A percentile compares a stretch with the other conserved stretches of the same genome.
Conservation (phyloP, 2,888 invertebrate genomes). For the Carabus problematicus region DNA sequence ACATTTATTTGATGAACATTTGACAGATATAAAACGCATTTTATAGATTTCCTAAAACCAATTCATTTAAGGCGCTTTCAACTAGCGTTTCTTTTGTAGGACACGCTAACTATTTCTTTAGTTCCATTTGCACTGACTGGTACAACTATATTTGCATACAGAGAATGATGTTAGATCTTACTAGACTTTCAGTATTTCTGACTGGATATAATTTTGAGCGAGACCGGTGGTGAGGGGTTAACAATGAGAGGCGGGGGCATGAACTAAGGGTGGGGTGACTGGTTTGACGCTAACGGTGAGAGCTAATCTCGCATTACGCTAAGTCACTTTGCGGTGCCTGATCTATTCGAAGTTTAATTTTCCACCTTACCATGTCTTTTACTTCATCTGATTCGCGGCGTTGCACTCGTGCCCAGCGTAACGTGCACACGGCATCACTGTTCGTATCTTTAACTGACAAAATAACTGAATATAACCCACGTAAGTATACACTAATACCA, state of each 20-base stretch:
- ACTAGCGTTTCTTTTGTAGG: too few relatives aligned
- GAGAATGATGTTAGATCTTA: too few relatives aligned
- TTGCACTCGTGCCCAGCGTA: neutral
- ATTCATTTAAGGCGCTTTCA: too few relatives aligned
- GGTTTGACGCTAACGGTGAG: slow-evolving; percentile 1
- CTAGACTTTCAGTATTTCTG: neutral
- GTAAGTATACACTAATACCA: too few relatives aligned
- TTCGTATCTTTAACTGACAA: neutral
- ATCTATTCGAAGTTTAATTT: slow-evolving; percentile 24
- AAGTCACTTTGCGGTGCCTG: slow-evolving; percentile 27
- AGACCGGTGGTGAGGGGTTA: too few relatives aligned
- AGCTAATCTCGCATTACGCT: slow-evolving; percentile 9
- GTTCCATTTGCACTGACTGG: too few relatives aligned
- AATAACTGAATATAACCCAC: neutral
- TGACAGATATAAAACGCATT: too few relatives aligned
- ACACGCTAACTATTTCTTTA: too few relatives aligned
- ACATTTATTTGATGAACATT: too few relatives aligned
- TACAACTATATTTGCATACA: too few relatives aligned
- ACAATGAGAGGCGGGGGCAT: neutral
- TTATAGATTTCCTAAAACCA: too few relatives aligned
- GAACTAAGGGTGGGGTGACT: neutral
- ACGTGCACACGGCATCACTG: neutral
- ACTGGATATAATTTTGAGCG: slow-evolving; percentile 3
- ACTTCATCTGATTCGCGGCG: slow-evolving; percentile 1
- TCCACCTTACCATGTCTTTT: slow-evolving; percentile 30